Evolutionary conservation across 2,113 vertebrate species (phyloP), one percentile per base, ranked within the genome.

Genomic region (Colaptes auratus): DNA sequence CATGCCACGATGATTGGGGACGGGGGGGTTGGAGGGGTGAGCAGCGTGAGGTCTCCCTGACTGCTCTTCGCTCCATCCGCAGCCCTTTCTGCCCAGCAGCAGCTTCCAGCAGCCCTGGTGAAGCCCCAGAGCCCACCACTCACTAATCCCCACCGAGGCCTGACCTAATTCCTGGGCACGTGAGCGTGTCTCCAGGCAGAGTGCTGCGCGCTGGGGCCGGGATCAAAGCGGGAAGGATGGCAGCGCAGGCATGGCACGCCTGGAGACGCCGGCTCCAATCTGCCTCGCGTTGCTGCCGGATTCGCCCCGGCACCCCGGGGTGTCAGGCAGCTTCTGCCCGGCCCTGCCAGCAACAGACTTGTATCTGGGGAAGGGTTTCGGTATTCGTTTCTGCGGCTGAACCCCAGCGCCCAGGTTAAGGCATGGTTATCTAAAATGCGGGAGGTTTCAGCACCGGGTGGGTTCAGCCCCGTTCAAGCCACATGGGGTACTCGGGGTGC

Each of bases 161-260:
- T 97, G 96, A 96, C 96, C 96, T 96, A 97, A 94, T 97, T 97
- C 92, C 88, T 12, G 70, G 89, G 90, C 90, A 96, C 65, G 87
- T 93, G 92, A 92, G 80, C 15, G 10, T 74, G 96, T 96, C 92
- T 96, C 96, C 83, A 88, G 94, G 95, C 97, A 97, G 96, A 96
- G 65, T 78, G 89, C 56, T 86, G 69, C 5, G 74, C 6, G 56
- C 59, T 10, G 28, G 71, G 83, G 86, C 88, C 8, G 16, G 20
- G 88, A 66, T 93, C 46, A 23, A 35, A 88, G 86, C 70, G 10
- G 2, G 42, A 81, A 50, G 73, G 70, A 12, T 19, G 86, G 95
- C 92, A 67, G 72, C 24, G 19, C 83, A 67, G 79, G 64, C 66
- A 75, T 19, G 11, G 88, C 91, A 73, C 25, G 94, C 92, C 92